A percentile compares a stretch with the other conserved stretches of the same genome.
Evolutionary conservation across 2,888 invertebrate genomes (phyloP).

Genomic region (Dioctria linearis): DNA sequence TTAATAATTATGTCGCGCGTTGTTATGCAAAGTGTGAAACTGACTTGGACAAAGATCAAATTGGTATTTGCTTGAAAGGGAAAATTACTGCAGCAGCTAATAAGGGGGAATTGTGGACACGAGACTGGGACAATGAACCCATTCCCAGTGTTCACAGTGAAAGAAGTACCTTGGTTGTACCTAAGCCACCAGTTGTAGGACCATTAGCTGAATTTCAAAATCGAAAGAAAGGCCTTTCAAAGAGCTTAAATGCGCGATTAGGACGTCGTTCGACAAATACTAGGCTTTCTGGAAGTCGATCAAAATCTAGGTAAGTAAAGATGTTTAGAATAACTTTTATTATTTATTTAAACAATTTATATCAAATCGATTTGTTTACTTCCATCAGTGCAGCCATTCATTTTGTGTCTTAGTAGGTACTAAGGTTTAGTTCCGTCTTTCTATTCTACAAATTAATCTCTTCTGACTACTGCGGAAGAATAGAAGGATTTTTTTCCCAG

Average conservation of each 20-base stretch:
- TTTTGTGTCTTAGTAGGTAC: no score
- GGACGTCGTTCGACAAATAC: constrained; percentile 72
- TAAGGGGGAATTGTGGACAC: constrained; percentile 88
- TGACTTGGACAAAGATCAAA: constrained; percentile 91
- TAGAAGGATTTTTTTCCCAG: no score
- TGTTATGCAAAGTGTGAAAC: constrained; percentile 94
- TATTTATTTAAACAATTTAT: neutral
- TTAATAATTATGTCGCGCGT: constrained; percentile 90
- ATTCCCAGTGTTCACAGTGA: constrained; percentile 90
- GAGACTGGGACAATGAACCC: constrained; percentile 96
- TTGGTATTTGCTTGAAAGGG: constrained; percentile 94
- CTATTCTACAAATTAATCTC: no score
- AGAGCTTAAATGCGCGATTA: constrained; percentile 75
- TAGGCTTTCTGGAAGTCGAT: constrained; percentile 68
- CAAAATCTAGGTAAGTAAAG: constrained; percentile 66
- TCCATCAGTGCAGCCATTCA: no score
- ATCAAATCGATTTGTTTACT: no score
- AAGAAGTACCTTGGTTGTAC: constrained; percentile 75
- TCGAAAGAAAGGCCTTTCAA: constrained; percentile 72
- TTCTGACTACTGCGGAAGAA: no score
- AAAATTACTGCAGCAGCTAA: constrained; percentile 93
- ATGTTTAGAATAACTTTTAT: constrained; percentile 3
- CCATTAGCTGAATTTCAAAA: constrained; percentile 73
- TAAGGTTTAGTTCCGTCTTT: no score
- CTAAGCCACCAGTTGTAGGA: constrained; percentile 75